Base-by-base conservation (phyloP, 2,797 vertebrate genomes). In the Steatocranus sp. region DNA sequence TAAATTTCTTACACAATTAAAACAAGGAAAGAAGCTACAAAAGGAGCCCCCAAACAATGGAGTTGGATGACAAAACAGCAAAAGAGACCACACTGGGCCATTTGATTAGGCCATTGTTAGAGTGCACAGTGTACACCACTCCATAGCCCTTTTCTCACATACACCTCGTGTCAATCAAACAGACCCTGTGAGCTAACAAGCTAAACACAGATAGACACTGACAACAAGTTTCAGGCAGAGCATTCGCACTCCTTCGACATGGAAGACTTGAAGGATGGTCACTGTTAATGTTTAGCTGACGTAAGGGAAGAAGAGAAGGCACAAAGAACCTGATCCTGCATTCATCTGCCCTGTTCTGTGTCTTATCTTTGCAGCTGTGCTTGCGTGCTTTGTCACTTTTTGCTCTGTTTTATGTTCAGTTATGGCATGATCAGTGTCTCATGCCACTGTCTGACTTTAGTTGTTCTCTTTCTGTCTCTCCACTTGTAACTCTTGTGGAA, bases 1-100 rank as follows among this genome's bases (percentile, higher is more conserved):
- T 96, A 96, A 95, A 95, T 96, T 96, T 96, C 95, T 88, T 88
- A 90, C 94, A 96, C 96, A 96, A 95, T 94, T 94, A 95, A 95
- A 95, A 95, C 91, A 95, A 94, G 93, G 92, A 94, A 91, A 93
- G 93, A 95, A 94, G 91, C 92, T 90, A 95, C 95, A 96, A 95
- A 96, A 95, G 93, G 88, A 89, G 88, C 81, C 89, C 89, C 83
- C 92, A 92, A 95, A 96, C 96, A 96, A 97, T 95, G 91, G 94
- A 91, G 91, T 94, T 88, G 75, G 93, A 95, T 95, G 94, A 96
- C 95, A 95, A 96, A 96, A 96, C 94, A 91, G 93, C 94, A 92
- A 95, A 95, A 94, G 94, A 93, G 93, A 94, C 93, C 94, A 94
- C 94, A 95, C 93, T 92, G 93, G 89, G 93, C 86, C 89, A 88